phyloP scores from a whole-genome alignment of 2,797 vertebrate species.

The Hydrocynus forskahlii region DNA sequence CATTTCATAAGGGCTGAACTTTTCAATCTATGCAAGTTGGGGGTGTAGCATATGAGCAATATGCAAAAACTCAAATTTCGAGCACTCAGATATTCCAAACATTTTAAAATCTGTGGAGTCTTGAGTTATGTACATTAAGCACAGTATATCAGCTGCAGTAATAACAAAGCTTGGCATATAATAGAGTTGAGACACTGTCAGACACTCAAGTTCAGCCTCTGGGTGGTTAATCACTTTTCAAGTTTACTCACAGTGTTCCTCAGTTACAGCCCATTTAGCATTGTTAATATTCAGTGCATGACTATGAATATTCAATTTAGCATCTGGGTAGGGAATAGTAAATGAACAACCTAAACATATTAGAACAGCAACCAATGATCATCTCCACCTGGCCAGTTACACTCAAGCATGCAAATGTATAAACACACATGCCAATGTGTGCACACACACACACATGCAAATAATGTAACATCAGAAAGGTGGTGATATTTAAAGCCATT shows the following conservation, averaged over 20 bases:
- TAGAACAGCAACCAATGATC: constrained; percentile 37
- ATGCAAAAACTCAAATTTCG: background rate
- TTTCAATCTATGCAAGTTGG: background rate
- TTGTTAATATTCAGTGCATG: constrained; percentile 26
- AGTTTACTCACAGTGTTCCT: constrained; percentile 6
- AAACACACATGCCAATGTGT: background rate
- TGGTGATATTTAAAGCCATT: background rate
- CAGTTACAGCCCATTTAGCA: constrained; percentile 30
- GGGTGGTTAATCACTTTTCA: constrained; percentile 5
- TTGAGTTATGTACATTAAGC: background rate
- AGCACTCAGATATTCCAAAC: background rate
- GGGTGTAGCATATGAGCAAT: background rate
- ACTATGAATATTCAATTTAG: constrained; percentile 43
- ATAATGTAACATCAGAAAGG: background rate
- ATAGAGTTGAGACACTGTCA: background rate
- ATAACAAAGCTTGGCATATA: background rate
- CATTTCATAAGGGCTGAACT: background rate
- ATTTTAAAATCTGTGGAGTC: background rate
- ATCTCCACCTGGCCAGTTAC: constrained; percentile 32
- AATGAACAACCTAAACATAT: constrained; percentile 42
- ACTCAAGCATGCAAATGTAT: background rate
- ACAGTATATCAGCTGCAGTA: background rate
- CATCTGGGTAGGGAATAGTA: constrained; percentile 20
- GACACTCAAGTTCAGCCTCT: background rate
- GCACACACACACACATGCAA: background rate